phyloP scores from a whole-genome alignment of 2,113 vertebrate genomes.

The Pseudorasbora parva region DNA sequence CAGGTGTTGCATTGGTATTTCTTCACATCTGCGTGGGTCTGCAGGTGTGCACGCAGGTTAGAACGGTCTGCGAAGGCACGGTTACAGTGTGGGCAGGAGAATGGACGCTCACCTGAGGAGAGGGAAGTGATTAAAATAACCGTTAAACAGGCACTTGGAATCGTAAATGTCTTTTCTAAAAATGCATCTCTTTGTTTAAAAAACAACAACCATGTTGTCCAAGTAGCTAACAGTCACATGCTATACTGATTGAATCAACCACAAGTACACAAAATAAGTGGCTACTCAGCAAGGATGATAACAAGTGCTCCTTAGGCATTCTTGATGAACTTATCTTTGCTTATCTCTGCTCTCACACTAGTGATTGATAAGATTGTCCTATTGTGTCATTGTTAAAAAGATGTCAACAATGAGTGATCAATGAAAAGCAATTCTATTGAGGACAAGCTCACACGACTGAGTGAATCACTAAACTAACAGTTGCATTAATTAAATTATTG shows the following conservation, averaged over 20 bases:
- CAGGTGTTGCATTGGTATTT: constrained; percentile 94
- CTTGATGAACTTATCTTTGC: constrained; percentile 62
- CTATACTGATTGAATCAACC: constrained; percentile 67
- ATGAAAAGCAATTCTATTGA: constrained; percentile 64
- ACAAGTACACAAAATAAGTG: constrained; percentile 65
- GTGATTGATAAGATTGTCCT: constrained; percentile 65
- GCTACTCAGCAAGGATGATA: constrained; percentile 65
- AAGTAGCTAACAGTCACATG: constrained; percentile 65
- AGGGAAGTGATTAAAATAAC: not conserved
- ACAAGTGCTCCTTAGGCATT: constrained; percentile 52
- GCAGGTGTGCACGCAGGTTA: constrained; percentile 96
- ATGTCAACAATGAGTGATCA: constrained; percentile 72
- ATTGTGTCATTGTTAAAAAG: constrained; percentile 61
- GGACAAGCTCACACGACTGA: constrained; percentile 58
- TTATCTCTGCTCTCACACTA: constrained; percentile 51
- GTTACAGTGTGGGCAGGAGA: constrained; percentile 95
- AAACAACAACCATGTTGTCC: not conserved
- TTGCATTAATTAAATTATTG: constrained; percentile 51
- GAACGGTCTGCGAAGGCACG: constrained; percentile 96
- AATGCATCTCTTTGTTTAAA: not conserved
- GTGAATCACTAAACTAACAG: constrained; percentile 49
- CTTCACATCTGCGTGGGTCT: constrained; percentile 97
- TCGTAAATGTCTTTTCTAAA: not conserved
- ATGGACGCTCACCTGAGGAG: constrained; percentile 89
- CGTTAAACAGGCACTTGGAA: not conserved